phyloP scores from a whole-genome alignment of 2,888 invertebrate species.

The Hydrotaea cyrtoneurina region DNA sequence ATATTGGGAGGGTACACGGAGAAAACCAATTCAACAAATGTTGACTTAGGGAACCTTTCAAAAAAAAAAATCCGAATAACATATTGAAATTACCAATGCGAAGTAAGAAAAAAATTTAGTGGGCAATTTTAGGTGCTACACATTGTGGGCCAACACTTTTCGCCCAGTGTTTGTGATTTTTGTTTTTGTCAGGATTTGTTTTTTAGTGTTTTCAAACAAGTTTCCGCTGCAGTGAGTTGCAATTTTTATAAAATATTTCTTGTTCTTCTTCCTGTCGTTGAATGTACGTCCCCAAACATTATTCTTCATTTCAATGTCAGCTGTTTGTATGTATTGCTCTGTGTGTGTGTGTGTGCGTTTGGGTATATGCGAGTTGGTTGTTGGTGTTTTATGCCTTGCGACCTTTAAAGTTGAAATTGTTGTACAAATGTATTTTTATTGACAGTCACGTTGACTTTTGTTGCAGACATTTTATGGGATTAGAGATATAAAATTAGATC shows the following conservation, averaged over 20 bases:
- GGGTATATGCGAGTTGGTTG: not conserved
- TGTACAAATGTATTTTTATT: conserved; percentile 9
- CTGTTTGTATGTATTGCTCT: not conserved
- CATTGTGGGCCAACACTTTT: no score
- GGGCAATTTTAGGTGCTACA: no score
- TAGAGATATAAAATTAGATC: conserved; percentile 29
- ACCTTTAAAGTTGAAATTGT: conserved; percentile 15
- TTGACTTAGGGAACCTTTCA: no score
- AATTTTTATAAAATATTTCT: conserved; percentile 14
- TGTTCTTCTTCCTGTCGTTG: not conserved
- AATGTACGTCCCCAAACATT: not conserved
- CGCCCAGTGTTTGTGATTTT: not conserved
- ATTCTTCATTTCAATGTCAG: conserved; percentile 30
- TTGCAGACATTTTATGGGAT: conserved; percentile 37
- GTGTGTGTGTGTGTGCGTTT: not conserved
- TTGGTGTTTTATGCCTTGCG: not conserved
- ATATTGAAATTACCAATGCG: no score
- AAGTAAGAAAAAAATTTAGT: no score
- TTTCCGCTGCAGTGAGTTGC: conserved; percentile 25
- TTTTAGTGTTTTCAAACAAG: conserved; percentile 30
- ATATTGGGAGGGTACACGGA: not conserved
- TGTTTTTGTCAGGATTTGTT: not conserved
- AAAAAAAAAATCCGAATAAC: not conserved
- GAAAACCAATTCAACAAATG: no score
- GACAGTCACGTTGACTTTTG: conserved; percentile 30